These are phyloP conservation scores for Trididemnum nubilum DNA, from an alignment of 23 tunicate species.

Conservation along the genomic window DNA sequence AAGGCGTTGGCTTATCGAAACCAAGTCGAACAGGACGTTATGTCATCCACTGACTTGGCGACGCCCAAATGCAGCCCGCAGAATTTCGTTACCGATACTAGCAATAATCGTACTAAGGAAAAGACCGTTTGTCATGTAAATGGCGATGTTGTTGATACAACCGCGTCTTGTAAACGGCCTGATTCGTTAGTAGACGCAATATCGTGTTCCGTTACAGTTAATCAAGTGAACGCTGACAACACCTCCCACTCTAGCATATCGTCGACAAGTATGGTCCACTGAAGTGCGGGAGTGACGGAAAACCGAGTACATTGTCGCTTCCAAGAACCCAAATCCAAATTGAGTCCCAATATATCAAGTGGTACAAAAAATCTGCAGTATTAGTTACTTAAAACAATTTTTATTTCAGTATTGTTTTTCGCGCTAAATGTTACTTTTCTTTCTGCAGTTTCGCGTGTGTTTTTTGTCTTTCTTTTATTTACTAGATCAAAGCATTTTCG, in stretches of 20 bases:
- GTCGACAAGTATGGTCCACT: conserved; percentile 27
- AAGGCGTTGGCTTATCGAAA: conserved; percentile 52
- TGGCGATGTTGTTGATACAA: background rate
- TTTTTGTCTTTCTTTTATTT: too few relatives aligned
- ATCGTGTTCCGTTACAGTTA: conserved; percentile 22
- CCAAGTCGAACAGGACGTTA: conserved; percentile 7
- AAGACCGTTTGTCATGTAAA: background rate
- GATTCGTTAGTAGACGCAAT: conserved; percentile 36
- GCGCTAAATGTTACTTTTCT: too few relatives aligned
- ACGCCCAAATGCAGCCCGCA: background rate
- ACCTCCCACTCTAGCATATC: conserved; percentile 25
- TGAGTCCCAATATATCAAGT: too few relatives aligned
- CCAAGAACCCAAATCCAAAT: too few relatives aligned
- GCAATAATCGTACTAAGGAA: background rate
- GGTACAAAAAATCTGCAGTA: too few relatives aligned
- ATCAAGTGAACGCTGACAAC: conserved; percentile 6
- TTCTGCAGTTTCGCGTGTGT: too few relatives aligned
- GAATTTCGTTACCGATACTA: background rate
- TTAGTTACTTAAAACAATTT: too few relatives aligned
- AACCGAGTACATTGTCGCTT: too few relatives aligned
- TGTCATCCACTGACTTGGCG: background rate
- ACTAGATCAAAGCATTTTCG: too few relatives aligned
- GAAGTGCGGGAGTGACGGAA: too few relatives aligned
- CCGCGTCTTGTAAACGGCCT: background rate
- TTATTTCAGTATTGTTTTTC: too few relatives aligned